These are phyloP conservation scores for Neosalanx taihuensis DNA, from an alignment of 2,797 vertebrate genomes.

Conservation along the genomic window DNA sequence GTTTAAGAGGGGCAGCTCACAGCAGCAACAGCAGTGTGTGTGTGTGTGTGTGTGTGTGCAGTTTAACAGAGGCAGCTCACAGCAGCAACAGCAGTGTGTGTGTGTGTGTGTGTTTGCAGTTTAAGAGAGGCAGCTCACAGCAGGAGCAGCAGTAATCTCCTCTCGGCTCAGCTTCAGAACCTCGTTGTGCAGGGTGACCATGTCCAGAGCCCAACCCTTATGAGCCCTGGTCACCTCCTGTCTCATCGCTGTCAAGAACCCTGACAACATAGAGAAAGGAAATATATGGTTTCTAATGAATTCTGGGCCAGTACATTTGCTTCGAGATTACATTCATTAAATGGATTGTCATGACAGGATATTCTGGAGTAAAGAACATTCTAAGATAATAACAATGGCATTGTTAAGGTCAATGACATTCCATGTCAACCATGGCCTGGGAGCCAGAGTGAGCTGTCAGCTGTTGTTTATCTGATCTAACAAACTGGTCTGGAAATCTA, in stretches of 20 bases:
- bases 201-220: constrained; percentile 85
- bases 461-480: no score
- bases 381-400: neutral
- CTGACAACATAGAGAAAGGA: constrained; percentile 39
- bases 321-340: neutral
- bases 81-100: no score
- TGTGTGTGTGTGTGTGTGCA: neutral
- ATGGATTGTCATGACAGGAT: neutral
- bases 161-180: constrained; percentile 76
- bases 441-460: no score
- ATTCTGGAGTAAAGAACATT: neutral
- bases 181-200: constrained; percentile 75
- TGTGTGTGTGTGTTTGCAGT: neutral
- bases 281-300: neutral
- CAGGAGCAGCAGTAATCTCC: constrained; percentile 63
- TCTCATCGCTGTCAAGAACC: constrained; percentile 84
- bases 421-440: no score
- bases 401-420: neutral
- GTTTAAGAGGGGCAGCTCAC: neutral
- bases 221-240: constrained; percentile 83
- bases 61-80: neutral
- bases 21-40: no score
- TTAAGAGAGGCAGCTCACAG: constrained; percentile 37
- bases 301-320: no score
- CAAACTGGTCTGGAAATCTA: no score